A percentile compares a stretch with the other conserved stretches of the same genome.
Conservation (phyloP, 1,140 invertebrate species). For the Drosophila takahashii region DNA sequence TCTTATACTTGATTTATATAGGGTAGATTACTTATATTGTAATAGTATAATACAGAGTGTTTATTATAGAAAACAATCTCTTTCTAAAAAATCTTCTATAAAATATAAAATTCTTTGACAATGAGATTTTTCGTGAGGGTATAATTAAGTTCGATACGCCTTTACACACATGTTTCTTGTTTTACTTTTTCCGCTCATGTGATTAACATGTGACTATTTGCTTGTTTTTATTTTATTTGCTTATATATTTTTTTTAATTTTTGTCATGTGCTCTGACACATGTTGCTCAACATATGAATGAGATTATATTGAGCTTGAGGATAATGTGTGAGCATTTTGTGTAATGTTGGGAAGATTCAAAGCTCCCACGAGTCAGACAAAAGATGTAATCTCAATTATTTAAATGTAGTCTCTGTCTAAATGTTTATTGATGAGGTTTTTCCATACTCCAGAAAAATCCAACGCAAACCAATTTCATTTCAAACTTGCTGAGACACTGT, state of each 20-base stretch:
- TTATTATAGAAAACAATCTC: not conserved
- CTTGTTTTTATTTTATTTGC: constrained; percentile 29
- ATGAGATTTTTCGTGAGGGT: constrained; percentile 8
- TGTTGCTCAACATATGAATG: constrained; percentile 5
- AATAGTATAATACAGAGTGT: not conserved
- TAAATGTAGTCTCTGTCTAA: not conserved
- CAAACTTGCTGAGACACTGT: constrained; percentile 1
- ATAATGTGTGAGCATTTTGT: constrained; percentile 5
- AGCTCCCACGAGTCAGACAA: constrained; percentile 4
- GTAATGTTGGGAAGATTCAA: not conserved
- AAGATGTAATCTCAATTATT: not conserved
- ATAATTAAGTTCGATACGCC: constrained; percentile 7
- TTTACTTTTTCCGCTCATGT: constrained; percentile 42
- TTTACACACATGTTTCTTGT: constrained; percentile 28
- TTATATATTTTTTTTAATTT: constrained; percentile 20
- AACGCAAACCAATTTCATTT: constrained; percentile 5
- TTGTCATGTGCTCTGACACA: constrained; percentile 26
- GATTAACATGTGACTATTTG: constrained; percentile 46
- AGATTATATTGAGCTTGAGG: not conserved
- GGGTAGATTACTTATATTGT: not conserved
- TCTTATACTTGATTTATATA: not conserved
- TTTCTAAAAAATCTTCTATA: not conserved
- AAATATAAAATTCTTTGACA: not conserved
- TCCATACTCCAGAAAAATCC: constrained; percentile 17
- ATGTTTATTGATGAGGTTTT: constrained; percentile 3